A percentile compares a stretch with the other conserved stretches of the same genome.
These are phyloP conservation scores for crab-eating macaque (Macaca fascicularis) DNA, from an alignment of 2,113 vertebrate genomes.

Conservation along the genomic window DNA sequence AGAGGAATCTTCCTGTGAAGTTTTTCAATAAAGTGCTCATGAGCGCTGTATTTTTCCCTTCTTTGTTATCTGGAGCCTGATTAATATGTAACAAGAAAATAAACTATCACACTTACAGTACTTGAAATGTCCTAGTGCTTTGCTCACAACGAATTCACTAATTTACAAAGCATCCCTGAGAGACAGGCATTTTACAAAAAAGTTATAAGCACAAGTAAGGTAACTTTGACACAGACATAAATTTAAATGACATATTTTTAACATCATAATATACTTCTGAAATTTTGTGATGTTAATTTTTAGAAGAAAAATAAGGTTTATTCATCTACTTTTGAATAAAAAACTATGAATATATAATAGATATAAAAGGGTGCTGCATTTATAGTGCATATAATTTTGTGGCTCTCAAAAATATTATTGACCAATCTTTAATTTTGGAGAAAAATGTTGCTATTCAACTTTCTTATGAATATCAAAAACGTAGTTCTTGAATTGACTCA, in stretches of 20 bases:
- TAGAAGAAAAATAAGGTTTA: neutral
- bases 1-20: neutral
- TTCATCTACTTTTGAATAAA: neutral
- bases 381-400: neutral
- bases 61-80: neutral
- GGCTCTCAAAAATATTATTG: neutral
- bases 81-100: neutral
- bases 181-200: neutral
- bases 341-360: neutral
- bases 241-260: neutral
- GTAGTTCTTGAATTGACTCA: neutral
- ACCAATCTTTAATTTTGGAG: neutral
- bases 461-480: neutral
- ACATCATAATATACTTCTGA: neutral
- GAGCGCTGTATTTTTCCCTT: neutral
- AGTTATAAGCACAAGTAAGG: neutral
- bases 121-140: neutral
- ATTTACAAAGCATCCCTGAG: neutral
- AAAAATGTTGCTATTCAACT: neutral
- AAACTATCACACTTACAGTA: neutral
- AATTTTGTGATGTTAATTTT: neutral
- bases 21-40: neutral
- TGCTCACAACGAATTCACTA: neutral
- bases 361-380: neutral
- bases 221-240: neutral